Percentiles rank a stretch among this genome's conserved stretches.
phyloP scores from a whole-genome alignment of 2,888 invertebrate species.

The Andrena haemorrhoa region DNA sequence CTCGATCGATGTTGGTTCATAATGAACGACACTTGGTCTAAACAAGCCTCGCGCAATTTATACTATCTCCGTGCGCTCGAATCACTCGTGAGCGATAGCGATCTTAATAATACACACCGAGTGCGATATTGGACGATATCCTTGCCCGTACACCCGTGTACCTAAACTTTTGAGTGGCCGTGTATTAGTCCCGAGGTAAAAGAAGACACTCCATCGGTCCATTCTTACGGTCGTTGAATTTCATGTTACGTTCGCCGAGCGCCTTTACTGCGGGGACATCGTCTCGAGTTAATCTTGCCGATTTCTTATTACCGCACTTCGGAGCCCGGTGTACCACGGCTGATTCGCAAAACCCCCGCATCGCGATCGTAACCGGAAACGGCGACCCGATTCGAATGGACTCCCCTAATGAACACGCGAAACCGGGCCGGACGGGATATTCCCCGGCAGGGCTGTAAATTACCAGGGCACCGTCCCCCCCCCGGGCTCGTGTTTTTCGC shows the following conservation, averaged over 20 bases:
- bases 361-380: slow-evolving; percentile 16
- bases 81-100: too few species aligned
- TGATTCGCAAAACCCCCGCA: slow-evolving; percentile 23
- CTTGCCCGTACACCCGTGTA: background rate
- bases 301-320: slow-evolving; percentile 39
- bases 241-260: slow-evolving; percentile 49
- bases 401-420: slow-evolving; percentile 19
- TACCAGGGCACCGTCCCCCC: background rate
- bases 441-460: background rate
- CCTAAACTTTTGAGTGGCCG: background rate
- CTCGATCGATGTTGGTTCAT: too few species aligned
- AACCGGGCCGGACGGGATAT: slow-evolving; percentile 5
- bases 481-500: background rate
- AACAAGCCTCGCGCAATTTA: too few species aligned
- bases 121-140: background rate
- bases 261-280: slow-evolving; percentile 14
- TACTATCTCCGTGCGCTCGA: too few species aligned
- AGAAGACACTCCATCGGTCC: slow-evolving; percentile 36
- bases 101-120: too few species aligned
- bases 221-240: slow-evolving; percentile 62
- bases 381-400: slow-evolving; percentile 3
- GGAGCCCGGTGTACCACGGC: slow-evolving; percentile 12
- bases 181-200: slow-evolving; percentile 38
- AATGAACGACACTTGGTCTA: too few species aligned
- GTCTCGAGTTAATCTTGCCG: slow-evolving; percentile 40